These are phyloP conservation scores for Leucophenga varia DNA, from an alignment of 1,140 invertebrate genomes.

Conservation along the genomic window DNA sequence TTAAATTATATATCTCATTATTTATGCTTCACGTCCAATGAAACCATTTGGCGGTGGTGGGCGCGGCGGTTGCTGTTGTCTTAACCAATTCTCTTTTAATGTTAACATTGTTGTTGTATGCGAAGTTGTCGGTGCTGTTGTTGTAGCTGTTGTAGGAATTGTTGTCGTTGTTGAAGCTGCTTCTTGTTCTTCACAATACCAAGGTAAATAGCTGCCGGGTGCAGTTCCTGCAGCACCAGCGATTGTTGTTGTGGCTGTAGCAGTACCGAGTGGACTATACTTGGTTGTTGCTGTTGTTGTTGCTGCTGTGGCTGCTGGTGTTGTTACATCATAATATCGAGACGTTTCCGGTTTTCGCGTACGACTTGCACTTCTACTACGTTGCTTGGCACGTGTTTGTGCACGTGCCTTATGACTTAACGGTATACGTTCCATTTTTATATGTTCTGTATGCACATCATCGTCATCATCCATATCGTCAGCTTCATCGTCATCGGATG, in stretches of 20 bases:
- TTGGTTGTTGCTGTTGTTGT: constrained; percentile 10
- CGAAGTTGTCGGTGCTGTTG: constrained; percentile 3
- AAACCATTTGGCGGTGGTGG: constrained; percentile 49
- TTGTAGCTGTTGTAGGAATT: constrained; percentile 2
- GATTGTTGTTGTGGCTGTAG: no score
- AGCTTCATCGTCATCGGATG: constrained; percentile 12
- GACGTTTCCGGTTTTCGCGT: constrained; percentile 22
- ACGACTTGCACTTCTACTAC: constrained; percentile 36
- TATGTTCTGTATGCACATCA: constrained; percentile 35
- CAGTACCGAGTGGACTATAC: no score
- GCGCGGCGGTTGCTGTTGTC: constrained; percentile 22
- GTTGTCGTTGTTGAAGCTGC: background rate
- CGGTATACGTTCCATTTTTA: constrained; percentile 48
- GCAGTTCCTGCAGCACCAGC: background rate
- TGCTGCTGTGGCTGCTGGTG: constrained; percentile 10
- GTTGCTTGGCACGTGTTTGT: constrained; percentile 11
- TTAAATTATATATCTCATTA: constrained; percentile 23
- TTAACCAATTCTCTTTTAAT: constrained; percentile 47
- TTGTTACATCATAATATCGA: constrained; percentile 12
- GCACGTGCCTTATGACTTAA: constrained; percentile 26
- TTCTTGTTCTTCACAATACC: constrained; percentile 5
- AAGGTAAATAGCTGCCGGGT: no score
- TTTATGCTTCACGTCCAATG: constrained; percentile 47
- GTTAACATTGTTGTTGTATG: constrained; percentile 26
- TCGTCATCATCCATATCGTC: constrained; percentile 27